Base-by-base conservation (phyloP, 1,140 invertebrate genomes). In the Trigoniulus corallinus region DNA sequence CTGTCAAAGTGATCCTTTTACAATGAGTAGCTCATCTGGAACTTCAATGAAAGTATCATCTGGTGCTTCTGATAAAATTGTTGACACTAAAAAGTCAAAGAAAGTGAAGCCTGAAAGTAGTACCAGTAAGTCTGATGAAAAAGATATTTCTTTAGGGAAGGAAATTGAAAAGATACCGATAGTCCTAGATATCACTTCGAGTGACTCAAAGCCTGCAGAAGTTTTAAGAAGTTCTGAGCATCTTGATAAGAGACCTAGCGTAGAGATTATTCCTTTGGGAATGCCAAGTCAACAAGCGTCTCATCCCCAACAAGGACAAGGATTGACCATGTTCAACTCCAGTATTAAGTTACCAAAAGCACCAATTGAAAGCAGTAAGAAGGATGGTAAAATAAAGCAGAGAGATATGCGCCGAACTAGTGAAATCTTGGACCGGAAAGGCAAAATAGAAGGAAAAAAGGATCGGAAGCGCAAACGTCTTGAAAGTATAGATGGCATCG, bases 241-340 rank as follows among this genome's bases (percentile, higher is more conserved):
- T n/a, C 13, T 21, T 24, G 79, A 82, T 53, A 68, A 78, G 44
- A 66, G 81, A 27, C 79, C 81, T 0, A 81, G 81, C 0, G 85
- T 85, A 50, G 82, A 85, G 64, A 83, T 85, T 22, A 83, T 86
- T 59, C 81, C 82, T 0, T 79, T 84, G 46, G 69, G 75, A 1
- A 73, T 77, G 0, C 65, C 74, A 1, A 45, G 62, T 83, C 82
- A 1, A 84, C 88, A 20, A 88, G 85, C 0, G 88, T 89, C 39
- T 75, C 67, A 26, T 74, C 67, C 59, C 64, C 64, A 52, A 77
- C 73, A 43, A 52, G 4, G 54, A 57, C 27, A 56, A 53, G 56
- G 57, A 10, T n/a, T 10, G 20, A 45, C 12, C 10, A 43, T 41
- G 3, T 34, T 27, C 34, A 53, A 18, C 37, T 52, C 41, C 18